phyloP scores from a whole-genome alignment of 2,113 vertebrate genomes.

The Aplodontia rufa region DNA sequence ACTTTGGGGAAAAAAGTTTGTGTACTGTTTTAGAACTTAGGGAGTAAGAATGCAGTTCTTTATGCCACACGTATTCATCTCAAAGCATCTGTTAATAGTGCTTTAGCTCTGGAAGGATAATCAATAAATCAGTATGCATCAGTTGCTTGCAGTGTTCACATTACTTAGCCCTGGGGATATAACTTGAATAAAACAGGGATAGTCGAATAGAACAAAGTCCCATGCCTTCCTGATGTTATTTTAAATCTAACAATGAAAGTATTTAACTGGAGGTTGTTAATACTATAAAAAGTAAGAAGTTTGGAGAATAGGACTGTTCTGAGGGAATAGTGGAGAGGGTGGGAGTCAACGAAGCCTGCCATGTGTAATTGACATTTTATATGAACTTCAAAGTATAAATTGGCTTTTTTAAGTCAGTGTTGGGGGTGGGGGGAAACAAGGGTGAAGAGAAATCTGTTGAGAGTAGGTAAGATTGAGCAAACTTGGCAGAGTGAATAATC shows the following conservation, averaged over 20 bases:
- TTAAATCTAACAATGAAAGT: background rate
- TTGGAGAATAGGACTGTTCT: background rate
- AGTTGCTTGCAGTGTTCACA: background rate
- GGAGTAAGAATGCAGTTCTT: background rate
- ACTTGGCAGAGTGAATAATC: background rate
- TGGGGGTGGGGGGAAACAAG: background rate
- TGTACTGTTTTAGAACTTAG: background rate
- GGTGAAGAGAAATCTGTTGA: background rate
- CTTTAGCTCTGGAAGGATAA: background rate
- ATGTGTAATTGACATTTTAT: background rate
- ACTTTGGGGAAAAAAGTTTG: background rate
- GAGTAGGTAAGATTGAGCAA: background rate
- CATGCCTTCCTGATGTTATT: background rate
- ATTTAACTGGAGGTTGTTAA: background rate
- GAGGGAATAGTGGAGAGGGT: background rate
- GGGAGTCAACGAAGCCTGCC: background rate
- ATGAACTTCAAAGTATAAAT: background rate
- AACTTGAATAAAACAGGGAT: background rate
- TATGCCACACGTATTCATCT: background rate
- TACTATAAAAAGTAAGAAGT: constrained; percentile 6
- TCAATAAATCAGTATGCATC: background rate
- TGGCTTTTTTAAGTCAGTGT: constrained; percentile 7
- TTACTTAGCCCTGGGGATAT: background rate
- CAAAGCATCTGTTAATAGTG: background rate
- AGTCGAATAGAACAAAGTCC: background rate